Conservation (phyloP, 2,888 invertebrate species). For the Calliphora vomitoria region DNA sequence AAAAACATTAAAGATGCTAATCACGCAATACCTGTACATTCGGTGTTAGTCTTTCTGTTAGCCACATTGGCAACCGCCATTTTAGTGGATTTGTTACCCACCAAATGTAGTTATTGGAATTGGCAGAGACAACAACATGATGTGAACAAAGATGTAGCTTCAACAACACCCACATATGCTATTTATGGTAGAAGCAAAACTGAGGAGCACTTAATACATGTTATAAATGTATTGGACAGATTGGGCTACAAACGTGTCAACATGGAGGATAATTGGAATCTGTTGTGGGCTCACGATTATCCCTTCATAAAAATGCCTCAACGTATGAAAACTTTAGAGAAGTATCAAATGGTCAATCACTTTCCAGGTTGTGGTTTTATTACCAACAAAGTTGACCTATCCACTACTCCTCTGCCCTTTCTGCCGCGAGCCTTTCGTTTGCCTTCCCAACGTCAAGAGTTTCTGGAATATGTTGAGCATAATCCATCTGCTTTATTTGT, state of each 20-base stretch:
- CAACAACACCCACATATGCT: constrained; percentile 85
- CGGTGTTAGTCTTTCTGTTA: constrained; percentile 77
- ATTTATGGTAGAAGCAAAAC: constrained; percentile 86
- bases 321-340: constrained; percentile 87
- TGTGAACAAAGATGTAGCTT: not conserved
- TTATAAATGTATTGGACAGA: constrained; percentile 90
- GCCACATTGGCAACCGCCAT: constrained; percentile 77
- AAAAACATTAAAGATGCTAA: constrained; percentile 12
- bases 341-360: constrained; percentile 94
- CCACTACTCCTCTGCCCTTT: constrained; percentile 90
- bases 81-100: constrained; percentile 77
- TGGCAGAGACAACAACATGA: constrained; percentile 27
- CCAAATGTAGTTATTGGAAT: constrained; percentile 54
- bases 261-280: constrained; percentile 89
- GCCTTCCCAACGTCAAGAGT: constrained; percentile 89
- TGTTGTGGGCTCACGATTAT: constrained; percentile 97
- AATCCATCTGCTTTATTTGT: constrained; percentile 92
- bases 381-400: constrained; percentile 96
- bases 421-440: constrained; percentile 95
- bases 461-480: constrained; percentile 88
- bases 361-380: constrained; percentile 97
- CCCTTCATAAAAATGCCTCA: constrained; percentile 87
- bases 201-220: constrained; percentile 89
- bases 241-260: constrained; percentile 89
- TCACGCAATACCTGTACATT: constrained; percentile 74